A percentile compares a stretch with the other conserved stretches of the same genome.
These are phyloP conservation scores for Harpagifer antarcticus DNA, from an alignment of 2,797 vertebrate species.

Conservation along the genomic window DNA sequence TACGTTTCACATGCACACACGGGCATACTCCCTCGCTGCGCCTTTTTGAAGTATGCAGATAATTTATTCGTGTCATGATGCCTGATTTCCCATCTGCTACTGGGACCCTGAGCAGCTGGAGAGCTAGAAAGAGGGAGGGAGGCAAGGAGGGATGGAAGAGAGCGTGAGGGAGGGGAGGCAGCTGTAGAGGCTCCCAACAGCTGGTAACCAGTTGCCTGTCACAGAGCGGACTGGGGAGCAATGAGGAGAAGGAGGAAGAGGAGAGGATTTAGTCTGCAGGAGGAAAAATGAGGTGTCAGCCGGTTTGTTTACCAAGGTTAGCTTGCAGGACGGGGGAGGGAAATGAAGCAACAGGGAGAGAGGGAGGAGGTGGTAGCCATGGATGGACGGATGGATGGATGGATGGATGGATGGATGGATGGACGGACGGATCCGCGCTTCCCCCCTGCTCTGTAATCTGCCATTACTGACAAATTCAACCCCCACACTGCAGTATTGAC, in stretches of 20 bases:
- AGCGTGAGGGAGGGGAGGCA: slow-evolving; percentile 74
- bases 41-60: slow-evolving; percentile 87
- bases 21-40: slow-evolving; percentile 60
- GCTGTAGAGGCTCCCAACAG: slow-evolving; percentile 82
- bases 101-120: slow-evolving; percentile 87
- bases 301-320: slow-evolving; percentile 70
- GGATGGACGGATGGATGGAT: slow-evolving; percentile 16
- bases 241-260: slow-evolving; percentile 46
- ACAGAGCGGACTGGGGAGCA: slow-evolving; percentile 76
- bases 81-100: slow-evolving; percentile 87
- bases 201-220: slow-evolving; percentile 86
- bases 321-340: slow-evolving; percentile 43
- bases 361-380: slow-evolving; percentile 26
- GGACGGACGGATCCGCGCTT: slow-evolving; percentile 29
- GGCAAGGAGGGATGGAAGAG: slow-evolving; percentile 56
- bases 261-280: slow-evolving; percentile 59
- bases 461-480: slow-evolving; percentile 37
- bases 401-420: slow-evolving; percentile 24
- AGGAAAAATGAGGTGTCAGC: slow-evolving; percentile 64
- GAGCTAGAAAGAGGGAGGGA: slow-evolving; percentile 66
- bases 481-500: slow-evolving; percentile 35
- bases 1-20: slow-evolving; percentile 46
- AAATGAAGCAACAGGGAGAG: slow-evolving; percentile 55
- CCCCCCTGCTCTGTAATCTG: slow-evolving; percentile 35
- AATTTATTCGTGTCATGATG: slow-evolving; percentile 89